Base-by-base conservation (phyloP, 2,888 invertebrate species). In the Nephrotoma guestfalica region DNA sequence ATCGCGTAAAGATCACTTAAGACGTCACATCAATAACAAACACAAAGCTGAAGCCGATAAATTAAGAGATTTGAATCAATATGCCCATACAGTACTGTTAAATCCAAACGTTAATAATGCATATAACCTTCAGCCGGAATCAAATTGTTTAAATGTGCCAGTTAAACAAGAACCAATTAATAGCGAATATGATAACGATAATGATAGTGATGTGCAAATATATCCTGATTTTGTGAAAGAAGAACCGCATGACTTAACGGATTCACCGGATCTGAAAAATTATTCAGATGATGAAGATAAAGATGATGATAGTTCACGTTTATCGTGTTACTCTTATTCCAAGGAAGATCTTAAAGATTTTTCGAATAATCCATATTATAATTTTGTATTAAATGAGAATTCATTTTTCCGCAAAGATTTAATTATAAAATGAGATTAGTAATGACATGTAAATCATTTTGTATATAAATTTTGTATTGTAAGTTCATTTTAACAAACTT, bases 1-100 rank as follows among this genome's bases (percentile, higher is more conserved):
- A 15, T 84, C 84, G n/a, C 41, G 84, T 7, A 84, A 84, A 84
- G 84, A 84, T 84, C 84, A 84, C n/a, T 84, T 84, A 84, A 84
- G 41, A 71, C 71, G 71, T 2, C 71, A 71, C 11, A 71, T 71
- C 9, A 71, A 71, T 71, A 71, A 71, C 30, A 71, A 71, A 9
- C 71, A 71, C 9, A 71, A 71, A 71, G 71, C 71, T 71, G 71
- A 71, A 11, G 71, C 71, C 30, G 71, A 30, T 4, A 71, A 71
- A 30, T 71, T 71, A 71, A 30, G 9, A 71, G 30, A 71, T 30
- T 71, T 71, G 30, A 71, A 71, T 71, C 71, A 30, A 30, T 71
- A 71, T 30, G 71, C 71, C 30, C 51, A 57, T 57, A n/a, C 51
- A n/a, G 6, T 57, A 15, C 11, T 57, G 15, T 15, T 15, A 57